Conservation (phyloP, 2,797 vertebrate genomes). For the Phalloptychus januarius region DNA sequence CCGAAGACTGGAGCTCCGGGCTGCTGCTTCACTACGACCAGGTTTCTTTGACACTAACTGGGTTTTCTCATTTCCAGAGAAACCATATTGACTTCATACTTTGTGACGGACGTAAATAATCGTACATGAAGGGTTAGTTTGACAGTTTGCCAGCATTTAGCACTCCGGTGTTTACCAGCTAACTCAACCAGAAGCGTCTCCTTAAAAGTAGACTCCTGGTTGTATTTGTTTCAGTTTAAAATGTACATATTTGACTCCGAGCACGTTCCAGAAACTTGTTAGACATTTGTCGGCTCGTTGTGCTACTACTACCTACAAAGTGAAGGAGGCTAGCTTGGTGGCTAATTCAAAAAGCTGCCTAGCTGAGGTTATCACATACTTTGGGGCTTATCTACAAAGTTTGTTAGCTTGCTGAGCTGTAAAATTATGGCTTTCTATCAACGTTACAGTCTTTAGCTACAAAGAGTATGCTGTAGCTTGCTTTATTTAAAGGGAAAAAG, state of each 20-base stretch:
- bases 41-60: conserved; percentile 10
- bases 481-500: neutral
- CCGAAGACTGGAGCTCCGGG: conserved; percentile 26
- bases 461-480: neutral
- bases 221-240: conserved; percentile 6
- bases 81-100: conserved; percentile 4
- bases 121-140: conserved; percentile 15
- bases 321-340: conserved; percentile 40
- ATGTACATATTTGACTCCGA: conserved; percentile 8
- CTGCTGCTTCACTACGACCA: neutral
- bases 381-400: conserved; percentile 42
- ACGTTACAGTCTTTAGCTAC: neutral
- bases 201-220: conserved; percentile 22
- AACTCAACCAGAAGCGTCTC: conserved; percentile 20
- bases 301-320: neutral
- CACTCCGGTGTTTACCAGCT: conserved; percentile 63
- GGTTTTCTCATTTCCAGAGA: neutral
- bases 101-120: conserved; percentile 15
- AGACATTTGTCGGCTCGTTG: conserved; percentile 1
- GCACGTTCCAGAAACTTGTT: neutral
- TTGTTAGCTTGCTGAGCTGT: conserved; percentile 8
- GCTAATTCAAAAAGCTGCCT: conserved; percentile 12
- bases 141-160: conserved; percentile 59
- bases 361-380: conserved; percentile 37
- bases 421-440: neutral